Base-by-base conservation (phyloP, 2,113 vertebrate genomes). In the Petrocephalus zakoni region DNA sequence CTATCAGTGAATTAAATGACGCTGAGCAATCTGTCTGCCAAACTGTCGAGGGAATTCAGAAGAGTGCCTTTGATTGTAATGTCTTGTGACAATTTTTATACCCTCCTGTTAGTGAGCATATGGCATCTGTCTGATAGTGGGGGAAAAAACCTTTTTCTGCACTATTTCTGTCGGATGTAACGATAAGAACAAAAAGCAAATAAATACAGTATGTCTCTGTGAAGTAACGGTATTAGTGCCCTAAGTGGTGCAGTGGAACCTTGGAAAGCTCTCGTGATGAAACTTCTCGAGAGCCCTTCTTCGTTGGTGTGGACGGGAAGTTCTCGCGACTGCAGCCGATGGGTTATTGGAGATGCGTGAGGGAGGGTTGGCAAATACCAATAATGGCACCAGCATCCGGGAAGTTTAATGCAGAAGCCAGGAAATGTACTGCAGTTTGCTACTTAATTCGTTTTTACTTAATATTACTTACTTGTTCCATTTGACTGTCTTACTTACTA, bases 51-150 rank as follows among this genome's bases (percentile, higher is more conserved):
- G 15, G 46, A 49, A 51, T 83, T 49, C 61, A 22, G 85, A 13
- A 82, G 29, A 88, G 84, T 68, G 58, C 37, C 84, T 89, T 78
- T 87, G 85, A 89, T 47, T 56, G 29, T 81, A 86, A 78, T 87
- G 84, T 72, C 37, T 87, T n/a, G 21, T 85, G 81, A 88, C 81
- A 64, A 49, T 85, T 86, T 72, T 89, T 22, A 68, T 88, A 64
- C 88, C 8, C 55, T n/a, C 72, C 58, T 47, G 42, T 46, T 86
- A n/a, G 29, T 88, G 88, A 88, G 82, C 82, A 88, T 88, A 85
- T 29, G 82, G 29, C 81, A 85, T 82, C 81, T 37, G 82, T 89
- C 82, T 58, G 53, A 89, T 89, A 51, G 25, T 29, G 56, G 81
- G 5, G 10, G 15, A 46, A 47, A 22, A 22, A 47, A 22, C 9